phyloP scores from a whole-genome alignment of 2,113 vertebrate genomes.

The Panthera leo region DNA sequence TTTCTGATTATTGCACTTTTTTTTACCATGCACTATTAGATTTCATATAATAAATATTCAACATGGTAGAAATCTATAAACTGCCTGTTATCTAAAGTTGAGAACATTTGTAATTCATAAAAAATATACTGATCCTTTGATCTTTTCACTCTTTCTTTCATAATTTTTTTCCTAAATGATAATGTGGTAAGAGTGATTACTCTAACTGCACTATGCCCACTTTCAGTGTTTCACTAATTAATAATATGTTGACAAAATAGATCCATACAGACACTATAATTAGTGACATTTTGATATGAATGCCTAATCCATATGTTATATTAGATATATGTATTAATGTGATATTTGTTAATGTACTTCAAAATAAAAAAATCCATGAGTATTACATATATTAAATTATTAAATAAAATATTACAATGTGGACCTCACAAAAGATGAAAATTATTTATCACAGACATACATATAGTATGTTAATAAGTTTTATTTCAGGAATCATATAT shows the following conservation, averaged over 20 bases:
- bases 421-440: background rate
- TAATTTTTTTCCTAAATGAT: background rate
- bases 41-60: background rate
- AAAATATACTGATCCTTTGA: background rate
- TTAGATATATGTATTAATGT: background rate
- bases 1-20: background rate
- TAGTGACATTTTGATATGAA: background rate
- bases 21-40: background rate
- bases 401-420: background rate
- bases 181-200: background rate
- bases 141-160: background rate
- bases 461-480: background rate
- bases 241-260: background rate
- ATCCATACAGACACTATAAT: background rate
- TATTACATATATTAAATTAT: background rate
- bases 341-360: background rate
- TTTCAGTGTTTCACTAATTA: background rate
- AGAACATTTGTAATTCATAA: background rate
- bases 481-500: background rate
- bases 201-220: background rate
- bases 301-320: background rate
- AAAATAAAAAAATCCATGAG: background rate
- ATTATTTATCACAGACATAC: background rate
- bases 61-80: background rate
- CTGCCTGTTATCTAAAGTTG: background rate